Evolutionary conservation across 1,140 invertebrate genomes (phyloP).

Genomic region (Hetaerina americana): DNA sequence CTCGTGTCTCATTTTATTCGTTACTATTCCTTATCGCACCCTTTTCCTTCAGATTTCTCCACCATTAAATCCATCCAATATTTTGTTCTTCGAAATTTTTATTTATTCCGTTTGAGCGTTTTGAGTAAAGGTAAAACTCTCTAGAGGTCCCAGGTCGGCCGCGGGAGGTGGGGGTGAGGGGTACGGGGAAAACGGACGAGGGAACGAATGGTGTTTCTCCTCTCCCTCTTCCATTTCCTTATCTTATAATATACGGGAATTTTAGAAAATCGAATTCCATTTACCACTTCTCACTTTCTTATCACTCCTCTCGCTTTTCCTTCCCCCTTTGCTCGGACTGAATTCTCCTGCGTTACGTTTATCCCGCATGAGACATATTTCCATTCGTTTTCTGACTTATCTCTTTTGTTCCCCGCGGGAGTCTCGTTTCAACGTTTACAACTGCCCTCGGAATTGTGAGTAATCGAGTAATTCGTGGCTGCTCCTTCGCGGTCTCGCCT

Average conservation of each 20-base stretch:
- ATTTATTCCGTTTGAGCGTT: background rate
- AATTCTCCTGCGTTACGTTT: background rate
- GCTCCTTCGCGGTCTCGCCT: background rate
- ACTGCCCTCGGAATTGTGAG: background rate
- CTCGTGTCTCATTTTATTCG: background rate
- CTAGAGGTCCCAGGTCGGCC: too few species aligned
- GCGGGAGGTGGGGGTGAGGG: too few species aligned
- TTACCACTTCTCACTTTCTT: background rate
- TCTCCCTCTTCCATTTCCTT: too few species aligned
- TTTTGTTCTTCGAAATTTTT: background rate
- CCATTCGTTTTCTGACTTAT: background rate
- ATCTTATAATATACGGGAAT: background rate
- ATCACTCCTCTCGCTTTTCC: background rate
- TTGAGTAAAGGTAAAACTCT: background rate
- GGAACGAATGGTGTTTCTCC: too few species aligned
- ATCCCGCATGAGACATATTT: background rate
- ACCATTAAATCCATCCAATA: background rate
- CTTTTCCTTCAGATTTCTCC: background rate
- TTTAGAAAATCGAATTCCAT: background rate
- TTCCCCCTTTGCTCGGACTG: background rate
- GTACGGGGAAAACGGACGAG: too few species aligned
- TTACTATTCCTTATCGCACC: background rate
- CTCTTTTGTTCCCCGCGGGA: background rate
- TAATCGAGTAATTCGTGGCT: background rate
- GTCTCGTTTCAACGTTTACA: background rate